These are phyloP conservation scores for Illadopsis cleaveri DNA, from an alignment of 2,113 vertebrate genomes.

Conservation along the genomic window DNA sequence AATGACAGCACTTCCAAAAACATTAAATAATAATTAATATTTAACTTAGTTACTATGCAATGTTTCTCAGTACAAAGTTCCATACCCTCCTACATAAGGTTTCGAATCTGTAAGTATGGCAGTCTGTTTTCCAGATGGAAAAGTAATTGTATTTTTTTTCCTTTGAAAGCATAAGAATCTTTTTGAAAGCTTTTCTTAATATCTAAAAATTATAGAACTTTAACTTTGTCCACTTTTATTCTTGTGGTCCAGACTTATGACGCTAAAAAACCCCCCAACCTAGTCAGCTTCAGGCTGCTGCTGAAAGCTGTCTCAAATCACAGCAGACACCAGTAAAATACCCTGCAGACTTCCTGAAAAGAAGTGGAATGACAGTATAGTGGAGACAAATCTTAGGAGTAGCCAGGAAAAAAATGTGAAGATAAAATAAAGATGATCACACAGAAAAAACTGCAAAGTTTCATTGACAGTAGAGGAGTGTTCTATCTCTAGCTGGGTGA, in stretches of 20 bases:
- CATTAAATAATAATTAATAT: slow-evolving; percentile 22
- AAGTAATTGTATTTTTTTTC: neutral
- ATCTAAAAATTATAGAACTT: neutral
- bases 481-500: neutral
- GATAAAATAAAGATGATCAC: slow-evolving; percentile 14
- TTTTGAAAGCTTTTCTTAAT: neutral
- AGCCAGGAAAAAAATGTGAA: neutral
- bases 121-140: neutral
- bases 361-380: neutral
- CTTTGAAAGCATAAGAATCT: neutral
- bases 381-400: neutral
- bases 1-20: neutral
- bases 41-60: neutral
- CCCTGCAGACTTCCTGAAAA: neutral
- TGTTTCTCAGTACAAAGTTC: neutral
- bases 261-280: neutral
- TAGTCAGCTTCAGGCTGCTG: neutral
- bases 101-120: neutral
- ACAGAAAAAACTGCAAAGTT: neutral
- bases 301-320: neutral
- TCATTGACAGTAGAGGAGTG: neutral
- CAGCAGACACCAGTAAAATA: neutral
- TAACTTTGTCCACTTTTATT: neutral
- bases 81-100: neutral
- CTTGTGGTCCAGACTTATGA: neutral